A percentile compares a stretch with the other conserved stretches of the same genome.
Evolutionary conservation across 2,113 vertebrate species (phyloP).

Genomic region (Orientallactaga bullata): DNA sequence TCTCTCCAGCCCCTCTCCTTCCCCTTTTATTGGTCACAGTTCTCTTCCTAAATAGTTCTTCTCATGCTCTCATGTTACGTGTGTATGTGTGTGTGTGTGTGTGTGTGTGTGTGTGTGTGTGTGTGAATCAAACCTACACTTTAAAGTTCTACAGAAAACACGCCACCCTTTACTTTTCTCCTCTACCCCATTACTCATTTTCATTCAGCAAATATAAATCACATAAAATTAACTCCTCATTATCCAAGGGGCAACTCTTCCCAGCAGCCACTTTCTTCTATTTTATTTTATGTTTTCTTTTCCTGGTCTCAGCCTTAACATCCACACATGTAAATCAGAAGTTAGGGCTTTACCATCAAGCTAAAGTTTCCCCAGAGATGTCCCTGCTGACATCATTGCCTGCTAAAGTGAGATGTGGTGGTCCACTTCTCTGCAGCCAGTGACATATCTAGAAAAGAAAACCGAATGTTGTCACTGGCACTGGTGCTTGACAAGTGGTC

Average conservation of each 20-base stretch:
- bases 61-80: not conserved
- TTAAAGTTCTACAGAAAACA: not conserved
- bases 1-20: not conserved
- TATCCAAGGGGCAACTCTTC: not conserved
- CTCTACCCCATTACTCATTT: not conserved
- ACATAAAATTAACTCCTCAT: not conserved
- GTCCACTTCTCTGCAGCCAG: constrained; percentile 34
- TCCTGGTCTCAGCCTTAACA: not conserved
- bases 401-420: not conserved
- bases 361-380: not conserved
- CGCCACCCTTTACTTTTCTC: not conserved
- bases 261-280: not conserved
- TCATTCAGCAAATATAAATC: not conserved
- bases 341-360: not conserved
- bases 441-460: constrained; percentile 28
- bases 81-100: not conserved
- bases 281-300: not conserved
- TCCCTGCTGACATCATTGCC: not conserved
- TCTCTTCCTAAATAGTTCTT: not conserved
- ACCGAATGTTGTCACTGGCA: not conserved
- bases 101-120: not conserved
- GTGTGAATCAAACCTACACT: not conserved
- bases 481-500: not conserved
- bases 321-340: not conserved
- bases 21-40: not conserved